Evolutionary conservation across 2,797 vertebrate genomes (phyloP), one percentile per base, ranked within the genome.

Genomic region (Meriones psammophilus): DNA sequence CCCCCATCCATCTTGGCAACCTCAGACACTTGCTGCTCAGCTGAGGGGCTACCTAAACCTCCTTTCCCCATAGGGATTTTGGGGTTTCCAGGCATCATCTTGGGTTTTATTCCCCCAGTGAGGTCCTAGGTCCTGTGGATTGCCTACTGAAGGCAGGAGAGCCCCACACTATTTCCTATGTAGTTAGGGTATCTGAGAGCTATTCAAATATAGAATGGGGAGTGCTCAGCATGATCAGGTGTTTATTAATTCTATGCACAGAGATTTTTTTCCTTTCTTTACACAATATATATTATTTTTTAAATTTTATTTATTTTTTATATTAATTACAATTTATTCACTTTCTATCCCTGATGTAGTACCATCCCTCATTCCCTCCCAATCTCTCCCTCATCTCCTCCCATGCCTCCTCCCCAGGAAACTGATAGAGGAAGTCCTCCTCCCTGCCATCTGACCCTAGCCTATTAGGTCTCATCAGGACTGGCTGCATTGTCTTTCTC

Each of bases 21-120:
- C 12, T 42, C n/a, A 56, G 24, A 80, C 5, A 22, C 79, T 15
- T 42, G 46, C 46, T 46, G 24, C 79, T 33, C 42, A 39, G 30
- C 46, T 12, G 12, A 8, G 5, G 1, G 1, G 17, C 71, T 54
- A 33, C 13, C 26, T 3, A 5, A 42, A 4, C 42, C 8, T 9
- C 17, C 6, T 18, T 64, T 28, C 33, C 56, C 10, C 15, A 33
- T 4, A 30, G 20, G 42, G 50, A 46, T 78, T n/a, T 39, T 14
- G 8, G 42, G 64, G 9, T 3, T 87, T 10, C 46, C 28, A 69
- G 33, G 85, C 18, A 78, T 50, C 12, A 62, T 58, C 12, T 4
- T 33, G 33, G 26, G 56, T 58, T 76, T 80, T 46, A 42, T 26
- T 77, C 4, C 33, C 3, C 42, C 36, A 36, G 8, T 22, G 24